Evolutionary conservation across 1,140 invertebrate species (phyloP).

Genomic region (Camponotus pennsylvanicus): DNA sequence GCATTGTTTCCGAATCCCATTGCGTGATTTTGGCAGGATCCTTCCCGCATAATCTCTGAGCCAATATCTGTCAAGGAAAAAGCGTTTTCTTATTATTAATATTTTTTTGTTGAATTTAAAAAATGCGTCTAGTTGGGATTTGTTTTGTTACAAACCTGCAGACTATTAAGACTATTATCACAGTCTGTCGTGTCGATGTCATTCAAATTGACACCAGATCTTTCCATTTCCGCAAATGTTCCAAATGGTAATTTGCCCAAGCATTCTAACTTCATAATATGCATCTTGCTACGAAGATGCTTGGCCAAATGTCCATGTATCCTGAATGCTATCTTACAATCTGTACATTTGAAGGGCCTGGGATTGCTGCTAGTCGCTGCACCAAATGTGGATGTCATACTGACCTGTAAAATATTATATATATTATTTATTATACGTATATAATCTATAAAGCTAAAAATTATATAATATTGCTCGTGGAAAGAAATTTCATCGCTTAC

Average conservation of each 20-base stretch:
- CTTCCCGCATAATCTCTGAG: slow-evolving; percentile 93
- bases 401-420: slow-evolving; percentile 82
- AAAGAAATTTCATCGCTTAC: slow-evolving; percentile 84
- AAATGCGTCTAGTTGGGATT: neutral
- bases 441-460: neutral
- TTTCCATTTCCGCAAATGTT: slow-evolving; percentile 97
- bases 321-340: slow-evolving; percentile 98
- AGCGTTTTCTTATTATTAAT: slow-evolving; percentile 20
- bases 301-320: slow-evolving; percentile 98
- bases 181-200: slow-evolving; percentile 98
- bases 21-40: slow-evolving; percentile 91
- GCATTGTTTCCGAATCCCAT: slow-evolving; percentile 84
- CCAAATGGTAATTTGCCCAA: slow-evolving; percentile 97
- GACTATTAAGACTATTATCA: slow-evolving; percentile 95
- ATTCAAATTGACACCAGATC: slow-evolving; percentile 95
- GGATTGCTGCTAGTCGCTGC: slow-evolving; percentile 95
- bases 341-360: slow-evolving; percentile 96
- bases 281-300: slow-evolving; percentile 98
- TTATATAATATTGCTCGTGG: neutral
- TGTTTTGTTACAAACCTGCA: slow-evolving; percentile 87
- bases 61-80: slow-evolving; percentile 88
- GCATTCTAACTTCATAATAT: slow-evolving; percentile 98
- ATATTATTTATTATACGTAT: too few species aligned
- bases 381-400: slow-evolving; percentile 95
- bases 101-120: slow-evolving; percentile 25